These are phyloP conservation scores for Dascyllus trimaculatus DNA, from an alignment of 2,113 vertebrate species.

Conservation along the genomic window DNA sequence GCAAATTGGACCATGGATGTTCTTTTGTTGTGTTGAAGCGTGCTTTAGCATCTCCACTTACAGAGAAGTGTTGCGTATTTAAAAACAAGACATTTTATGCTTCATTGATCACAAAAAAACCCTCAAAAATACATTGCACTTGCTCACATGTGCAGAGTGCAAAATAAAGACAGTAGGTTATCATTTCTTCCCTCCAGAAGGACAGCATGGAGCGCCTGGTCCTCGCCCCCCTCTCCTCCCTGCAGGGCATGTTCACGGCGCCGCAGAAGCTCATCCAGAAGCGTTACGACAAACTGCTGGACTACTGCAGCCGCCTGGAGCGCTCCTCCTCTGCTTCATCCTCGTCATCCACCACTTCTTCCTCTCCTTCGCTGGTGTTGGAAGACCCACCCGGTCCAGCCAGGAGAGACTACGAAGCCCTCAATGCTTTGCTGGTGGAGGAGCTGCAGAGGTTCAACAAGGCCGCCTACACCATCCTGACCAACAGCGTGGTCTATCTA, in stretches of 20 bases:
- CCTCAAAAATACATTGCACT: not conserved
- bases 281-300: constrained; percentile 96
- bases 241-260: constrained; percentile 91
- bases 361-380: constrained; percentile 53
- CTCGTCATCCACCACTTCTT: constrained; percentile 48
- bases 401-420: constrained; percentile 92
- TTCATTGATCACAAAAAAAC: not conserved
- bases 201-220: constrained; percentile 87
- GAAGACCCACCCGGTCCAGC: constrained; percentile 87
- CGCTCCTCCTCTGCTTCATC: constrained; percentile 80
- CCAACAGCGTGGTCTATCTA: constrained; percentile 88
- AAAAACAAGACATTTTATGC: constrained; percentile 16
- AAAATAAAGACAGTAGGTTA: too few species aligned
- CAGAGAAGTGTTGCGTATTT: not conserved
- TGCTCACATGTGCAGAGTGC: constrained; percentile 4
- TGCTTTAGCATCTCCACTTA: not conserved
- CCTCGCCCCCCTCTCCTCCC: constrained; percentile 87
- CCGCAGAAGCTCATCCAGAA: constrained; percentile 99
- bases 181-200: constrained; percentile 79
- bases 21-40: not conserved
- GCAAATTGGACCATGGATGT: constrained; percentile 8
- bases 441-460: constrained; percentile 94
- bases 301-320: constrained; percentile 91
- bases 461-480: constrained; percentile 86
- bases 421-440: constrained; percentile 94